Base-by-base conservation (phyloP, 1,140 invertebrate species). In the Spodoptera frugiperda region DNA sequence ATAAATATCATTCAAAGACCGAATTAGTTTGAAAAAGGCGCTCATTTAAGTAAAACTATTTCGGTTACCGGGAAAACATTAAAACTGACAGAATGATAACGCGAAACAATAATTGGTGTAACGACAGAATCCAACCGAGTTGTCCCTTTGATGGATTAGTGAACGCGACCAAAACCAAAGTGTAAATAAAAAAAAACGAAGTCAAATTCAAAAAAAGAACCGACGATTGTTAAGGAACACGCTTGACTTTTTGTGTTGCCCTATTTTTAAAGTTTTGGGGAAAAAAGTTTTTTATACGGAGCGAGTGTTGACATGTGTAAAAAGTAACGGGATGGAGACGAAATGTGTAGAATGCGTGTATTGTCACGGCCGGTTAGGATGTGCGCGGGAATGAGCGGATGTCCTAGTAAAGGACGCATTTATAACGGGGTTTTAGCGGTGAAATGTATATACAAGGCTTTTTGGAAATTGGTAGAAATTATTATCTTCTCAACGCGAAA, bases 51-150 rank as follows among this genome's bases (percentile, higher is more conserved):
- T 73, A 73, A 59, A 72, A 73, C 80, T 82, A 82, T 82, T 79
- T 82, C 63, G 51, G 63, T 78, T 72, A 19, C 68, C 51, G 75
- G 14, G 46, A 73, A 73, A 59, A 73, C 55, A 73, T 73, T 73
- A 46, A 59, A 78, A 12, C 19, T 82, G 87, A 88, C 88, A 88
- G 84, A 79, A 85, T 88, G 88, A 89, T 85, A 87, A 84, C 83
- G 81, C 76, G 51, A 33, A 67, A 63, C 79, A 76, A 70, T 89
- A 90, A 90, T 90, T 90, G 88, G 81, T 84, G 83, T 84, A 90
- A 90, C 77, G 88, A 89, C 86, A 87, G 84, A 82, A 78, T 78
- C 75, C 68, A 77, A 76, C 79, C 85, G 81, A 89, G 84, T 77
- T 67, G 78, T 63, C 33, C n/a, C 51, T 3, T 68, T 89, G 84